Evolutionary conservation across 2,888 invertebrate genomes (phyloP).

Genomic region (Bedellia somnulentella): DNA sequence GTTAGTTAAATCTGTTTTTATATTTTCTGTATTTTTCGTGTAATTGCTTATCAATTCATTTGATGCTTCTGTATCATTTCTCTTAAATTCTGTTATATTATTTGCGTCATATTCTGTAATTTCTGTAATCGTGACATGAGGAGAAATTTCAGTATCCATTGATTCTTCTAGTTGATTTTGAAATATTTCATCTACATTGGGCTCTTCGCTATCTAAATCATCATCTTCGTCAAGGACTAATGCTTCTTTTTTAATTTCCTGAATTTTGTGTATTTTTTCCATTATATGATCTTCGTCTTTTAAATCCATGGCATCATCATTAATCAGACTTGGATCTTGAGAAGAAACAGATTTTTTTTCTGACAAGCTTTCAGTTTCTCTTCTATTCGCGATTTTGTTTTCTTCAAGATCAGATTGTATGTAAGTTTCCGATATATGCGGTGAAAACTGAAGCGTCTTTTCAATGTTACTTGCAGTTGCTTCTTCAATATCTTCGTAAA

Average conservation of each 20-base stretch:
- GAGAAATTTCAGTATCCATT: constrained; percentile 31
- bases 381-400: constrained; percentile 13
- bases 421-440: constrained; percentile 33
- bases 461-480: constrained; percentile 31
- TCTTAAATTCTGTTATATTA: constrained; percentile 27
- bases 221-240: constrained; percentile 36
- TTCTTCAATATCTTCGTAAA: constrained; percentile 65
- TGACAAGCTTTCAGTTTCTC: constrained; percentile 27
- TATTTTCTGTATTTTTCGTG: no score
- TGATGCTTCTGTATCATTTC: constrained; percentile 16
- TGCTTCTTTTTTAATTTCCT: constrained; percentile 33
- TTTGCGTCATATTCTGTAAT: constrained; percentile 35
- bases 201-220: constrained; percentile 41
- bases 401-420: constrained; percentile 33
- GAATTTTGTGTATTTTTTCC: constrained; percentile 42
- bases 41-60: neutral
- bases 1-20: constrained; percentile 20
- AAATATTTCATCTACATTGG: constrained; percentile 45
- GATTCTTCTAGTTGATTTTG: constrained; percentile 41
- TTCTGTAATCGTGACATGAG: constrained; percentile 53
- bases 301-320: constrained; percentile 31
- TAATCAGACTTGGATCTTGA: constrained; percentile 46
- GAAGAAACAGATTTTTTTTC: constrained; percentile 49
- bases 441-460: constrained; percentile 51
- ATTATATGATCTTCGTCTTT: constrained; percentile 40